Base-by-base conservation (phyloP, 2,113 vertebrate genomes). In the Hylia prasina region DNA sequence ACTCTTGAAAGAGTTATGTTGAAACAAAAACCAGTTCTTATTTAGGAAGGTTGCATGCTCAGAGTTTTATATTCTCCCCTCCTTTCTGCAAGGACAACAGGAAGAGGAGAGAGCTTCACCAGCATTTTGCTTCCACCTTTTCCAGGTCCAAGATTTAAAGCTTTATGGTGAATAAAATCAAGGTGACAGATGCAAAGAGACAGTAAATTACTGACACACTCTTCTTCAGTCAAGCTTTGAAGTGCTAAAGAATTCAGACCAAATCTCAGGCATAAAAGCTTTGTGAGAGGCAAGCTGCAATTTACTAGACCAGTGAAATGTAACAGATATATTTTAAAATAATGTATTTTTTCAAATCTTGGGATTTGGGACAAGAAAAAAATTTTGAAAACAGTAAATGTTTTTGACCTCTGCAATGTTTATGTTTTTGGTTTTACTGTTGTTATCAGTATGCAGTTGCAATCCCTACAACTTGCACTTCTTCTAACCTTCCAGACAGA, bases 191-290 rank as follows among this genome's bases (percentile, higher is more conserved):
- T 96, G 82, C 58, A 90, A 95, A 90, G 93, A 92, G 79, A 93
- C 90, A 90, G 68, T 96, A 95, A 93, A 97, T 96, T 96, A 93
- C 94, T 92, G 93, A 95, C 91, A 96, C 85, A 95, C 93, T 96
- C 82, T 68, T 89, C 81, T 96, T 96, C 88, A 92, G 77, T 93
- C 92, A 93, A 78, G 92, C 96, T 96, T 96, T 96, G 96, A 97
- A 96, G 90, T 97, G 93, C 90, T 96, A 96, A 96, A 96, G 95
- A 96, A 94, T 94, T 97, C 91, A 92, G 83, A 78, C 89, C 66
- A 93, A 97, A 92, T 93, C 92, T 96, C 85, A 93, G 47, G 90
- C 88, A 86, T 73, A 85, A 97, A 95, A 90, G 92, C 88, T 92
- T 90, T 96, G 76, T 63, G 78, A 97, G 60, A 95, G 54, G 53